Base-by-base conservation (phyloP, 2,113 vertebrate species). In the Alligator mississippiensis region DNA sequence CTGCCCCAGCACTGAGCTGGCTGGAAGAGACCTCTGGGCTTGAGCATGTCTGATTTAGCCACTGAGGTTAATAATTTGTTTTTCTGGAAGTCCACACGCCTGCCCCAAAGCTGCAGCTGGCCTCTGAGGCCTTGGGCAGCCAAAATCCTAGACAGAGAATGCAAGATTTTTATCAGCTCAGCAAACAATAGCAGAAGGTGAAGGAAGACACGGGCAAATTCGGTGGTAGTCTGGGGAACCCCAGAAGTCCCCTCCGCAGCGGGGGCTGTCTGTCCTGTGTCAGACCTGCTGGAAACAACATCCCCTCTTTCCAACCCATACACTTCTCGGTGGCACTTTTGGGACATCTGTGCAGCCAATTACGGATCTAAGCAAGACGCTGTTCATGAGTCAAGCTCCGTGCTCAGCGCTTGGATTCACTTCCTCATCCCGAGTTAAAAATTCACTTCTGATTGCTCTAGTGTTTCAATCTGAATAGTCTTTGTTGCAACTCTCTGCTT, bases 401-500 rank as follows among this genome's bases (percentile, higher is more conserved):
- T 57, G 0, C 2, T 66, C 10, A 11, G 25, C 4, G 1, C 0
- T 30, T 24, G 47, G 75, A 82, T 30, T 64, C 6, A 68, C 54
- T 93, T 94, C 92, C 88, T 66, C 28, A 21, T 82, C 28, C 47
- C 16, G 24, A 58, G 58, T 89, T 95, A 79, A 93, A 82, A 61
- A 66, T 47, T 93, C 59, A 70, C 66, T 60, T 47, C 4, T 54
- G 27, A 34, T 90, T 19, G 4, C 21, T 6, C 16, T 47, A 3
- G 11, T 14, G 24, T 8, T 77, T 87, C 22, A 24, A 24, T 59
- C 77, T 22, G 25, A 61, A 28, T 9, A 34, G 7, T 10, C 28
- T 27, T 76, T 54, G 13, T 16, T 57, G 19, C 12, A 76, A 57
- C 24, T 11, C 55, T 80, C 28, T 79, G 28, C 11, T 17, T 30